Conservation (phyloP, 2,797 vertebrate genomes). For the Poeciliopsis turneri region DNA sequence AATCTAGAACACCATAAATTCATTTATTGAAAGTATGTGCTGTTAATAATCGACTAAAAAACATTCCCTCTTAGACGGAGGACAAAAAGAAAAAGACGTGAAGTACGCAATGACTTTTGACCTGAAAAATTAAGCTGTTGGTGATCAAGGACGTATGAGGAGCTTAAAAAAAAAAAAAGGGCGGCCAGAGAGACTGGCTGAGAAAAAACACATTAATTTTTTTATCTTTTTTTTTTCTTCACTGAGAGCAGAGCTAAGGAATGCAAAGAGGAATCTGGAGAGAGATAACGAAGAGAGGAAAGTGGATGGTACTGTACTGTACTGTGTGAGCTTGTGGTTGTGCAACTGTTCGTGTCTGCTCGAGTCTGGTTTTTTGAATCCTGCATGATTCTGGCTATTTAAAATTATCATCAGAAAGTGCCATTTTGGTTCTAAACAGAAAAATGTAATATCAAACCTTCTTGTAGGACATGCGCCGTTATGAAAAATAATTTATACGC, state of each 20-base stretch:
- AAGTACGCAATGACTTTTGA: background rate
- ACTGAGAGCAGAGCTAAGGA: slow-evolving; percentile 62
- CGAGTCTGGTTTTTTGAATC: background rate
- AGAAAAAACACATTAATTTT: slow-evolving; percentile 51
- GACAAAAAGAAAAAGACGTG: background rate
- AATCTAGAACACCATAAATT: background rate
- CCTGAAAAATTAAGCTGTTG: background rate
- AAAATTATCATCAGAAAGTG: background rate
- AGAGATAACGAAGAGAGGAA: slow-evolving; percentile 69
- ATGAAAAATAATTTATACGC: background rate
- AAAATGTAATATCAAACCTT: background rate
- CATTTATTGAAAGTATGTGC: slow-evolving; percentile 1
- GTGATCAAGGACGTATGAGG: slow-evolving; percentile 7
- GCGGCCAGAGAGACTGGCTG: slow-evolving; percentile 24
- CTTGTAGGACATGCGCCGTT: background rate
- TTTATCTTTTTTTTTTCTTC: slow-evolving; percentile 51
- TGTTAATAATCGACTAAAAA: background rate
- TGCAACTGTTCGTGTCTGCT: slow-evolving; percentile 19
- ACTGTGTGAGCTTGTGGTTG: slow-evolving; percentile 36
- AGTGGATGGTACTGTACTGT: slow-evolving; percentile 65
- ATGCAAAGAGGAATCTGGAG: slow-evolving; percentile 73
- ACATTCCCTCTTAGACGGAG: background rate
- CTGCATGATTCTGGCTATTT: background rate
- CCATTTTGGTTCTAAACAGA: slow-evolving; percentile 6
- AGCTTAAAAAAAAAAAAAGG: slow-evolving; percentile 11